Evolutionary conservation across 2,797 vertebrate genomes (phyloP).

Genomic region (Hemitrygon akajei): DNA sequence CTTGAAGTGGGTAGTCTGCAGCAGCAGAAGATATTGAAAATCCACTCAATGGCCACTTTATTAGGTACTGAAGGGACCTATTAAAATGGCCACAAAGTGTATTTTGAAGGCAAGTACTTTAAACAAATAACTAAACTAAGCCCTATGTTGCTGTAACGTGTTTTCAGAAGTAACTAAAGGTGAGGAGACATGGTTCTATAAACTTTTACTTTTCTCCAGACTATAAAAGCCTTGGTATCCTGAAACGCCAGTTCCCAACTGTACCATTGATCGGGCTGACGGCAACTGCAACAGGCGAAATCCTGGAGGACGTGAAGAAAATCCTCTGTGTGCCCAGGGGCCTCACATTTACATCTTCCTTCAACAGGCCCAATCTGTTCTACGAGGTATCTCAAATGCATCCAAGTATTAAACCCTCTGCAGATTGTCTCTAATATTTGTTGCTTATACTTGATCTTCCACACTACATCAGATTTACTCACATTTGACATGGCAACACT

Average conservation of each 20-base stretch:
- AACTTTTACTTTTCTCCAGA: slow-evolving; percentile 55
- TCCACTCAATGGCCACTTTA: no score
- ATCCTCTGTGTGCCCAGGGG: slow-evolving; percentile 77
- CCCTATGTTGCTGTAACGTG: background rate
- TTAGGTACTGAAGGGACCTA: no score
- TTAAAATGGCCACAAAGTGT: background rate
- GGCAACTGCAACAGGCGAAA: slow-evolving; percentile 82
- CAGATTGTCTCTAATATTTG: background rate
- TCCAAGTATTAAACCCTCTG: background rate
- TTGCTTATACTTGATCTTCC: background rate
- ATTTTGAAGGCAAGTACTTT: background rate
- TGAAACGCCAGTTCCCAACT: slow-evolving; percentile 89
- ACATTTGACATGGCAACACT: background rate
- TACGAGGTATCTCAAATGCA: slow-evolving; percentile 69
- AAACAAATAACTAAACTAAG: background rate
- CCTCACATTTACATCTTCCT: slow-evolving; percentile 80
- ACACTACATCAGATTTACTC: background rate
- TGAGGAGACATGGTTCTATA: background rate
- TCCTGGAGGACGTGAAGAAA: slow-evolving; percentile 83
- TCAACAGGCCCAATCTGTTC: slow-evolving; percentile 87
- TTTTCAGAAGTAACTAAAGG: background rate
- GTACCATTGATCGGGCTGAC: slow-evolving; percentile 81
- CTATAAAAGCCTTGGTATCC: slow-evolving; percentile 90
- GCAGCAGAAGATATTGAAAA: no score
- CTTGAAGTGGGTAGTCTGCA: no score